phyloP scores from a whole-genome alignment of 35 echinoderm and acorn worm species.

The Holothuria glaberrima region DNA sequence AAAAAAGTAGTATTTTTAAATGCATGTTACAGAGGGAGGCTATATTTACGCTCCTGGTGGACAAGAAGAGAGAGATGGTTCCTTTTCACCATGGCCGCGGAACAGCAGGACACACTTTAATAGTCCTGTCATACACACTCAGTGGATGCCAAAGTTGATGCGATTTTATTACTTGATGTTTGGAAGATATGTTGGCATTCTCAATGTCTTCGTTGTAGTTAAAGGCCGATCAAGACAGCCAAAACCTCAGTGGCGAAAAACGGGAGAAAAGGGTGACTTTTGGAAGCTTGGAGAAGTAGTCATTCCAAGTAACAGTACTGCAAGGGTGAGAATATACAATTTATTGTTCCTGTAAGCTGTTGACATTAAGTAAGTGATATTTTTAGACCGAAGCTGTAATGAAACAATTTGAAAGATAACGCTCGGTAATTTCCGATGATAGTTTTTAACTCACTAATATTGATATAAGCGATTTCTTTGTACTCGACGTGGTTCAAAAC shows the following conservation, averaged over 20 bases:
- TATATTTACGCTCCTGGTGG: conserved; percentile 62
- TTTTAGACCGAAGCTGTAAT: too few relatives aligned
- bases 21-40: conserved; percentile 22
- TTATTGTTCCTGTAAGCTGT: neutral
- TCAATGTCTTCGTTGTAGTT: conserved; percentile 80
- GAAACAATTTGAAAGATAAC: too few relatives aligned
- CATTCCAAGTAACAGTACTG: conserved; percentile 76
- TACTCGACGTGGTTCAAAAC: too few relatives aligned
- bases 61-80: neutral
- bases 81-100: neutral
- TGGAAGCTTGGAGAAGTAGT: conserved; percentile 87
- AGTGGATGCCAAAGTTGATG: conserved; percentile 56
- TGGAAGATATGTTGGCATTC: conserved; percentile 69
- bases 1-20: too few relatives aligned
- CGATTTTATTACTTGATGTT: conserved; percentile 90
- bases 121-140: conserved; percentile 62
- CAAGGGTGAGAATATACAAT: conserved; percentile 63
- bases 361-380: neutral
- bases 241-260: conserved; percentile 69
- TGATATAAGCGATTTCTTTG: too few relatives aligned
- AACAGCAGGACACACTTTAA: conserved; percentile 51
- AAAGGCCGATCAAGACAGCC: conserved; percentile 46
- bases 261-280: conserved; percentile 46
- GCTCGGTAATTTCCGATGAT: too few relatives aligned
- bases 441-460: too few relatives aligned